Evolutionary conservation across 2,113 vertebrate genomes (phyloP).

Genomic region (Chaetorhynchus papuensis): DNA sequence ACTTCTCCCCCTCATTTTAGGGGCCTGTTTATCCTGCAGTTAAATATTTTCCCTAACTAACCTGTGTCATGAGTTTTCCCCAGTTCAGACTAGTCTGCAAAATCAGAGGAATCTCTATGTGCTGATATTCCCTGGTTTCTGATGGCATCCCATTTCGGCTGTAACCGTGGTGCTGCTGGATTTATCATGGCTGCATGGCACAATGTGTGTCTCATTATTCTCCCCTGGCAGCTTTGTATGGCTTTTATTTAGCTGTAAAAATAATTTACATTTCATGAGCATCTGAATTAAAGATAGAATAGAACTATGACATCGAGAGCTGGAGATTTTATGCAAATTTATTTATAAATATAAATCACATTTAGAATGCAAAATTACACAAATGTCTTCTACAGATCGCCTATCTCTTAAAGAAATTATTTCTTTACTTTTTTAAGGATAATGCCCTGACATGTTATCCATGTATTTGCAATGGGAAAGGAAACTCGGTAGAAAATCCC

Average conservation of each 20-base stretch:
- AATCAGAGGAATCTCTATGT: neutral
- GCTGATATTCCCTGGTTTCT: neutral
- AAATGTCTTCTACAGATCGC: neutral
- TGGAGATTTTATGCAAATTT: slow-evolving; percentile 41
- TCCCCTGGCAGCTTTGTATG: slow-evolving; percentile 7
- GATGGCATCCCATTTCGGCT: neutral
- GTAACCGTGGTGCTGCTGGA: slow-evolving; percentile 44
- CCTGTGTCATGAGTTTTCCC: neutral
- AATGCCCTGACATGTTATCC: neutral
- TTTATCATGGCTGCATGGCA: slow-evolving; percentile 47
- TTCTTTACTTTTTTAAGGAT: neutral
- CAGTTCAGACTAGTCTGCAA: neutral
- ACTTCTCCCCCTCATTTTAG: neutral
- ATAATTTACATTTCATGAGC: slow-evolving; percentile 48
- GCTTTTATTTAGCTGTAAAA: slow-evolving; percentile 57
- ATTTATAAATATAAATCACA: slow-evolving; percentile 61
- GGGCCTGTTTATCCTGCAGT: neutral
- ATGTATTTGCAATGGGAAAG: neutral
- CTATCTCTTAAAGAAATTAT: neutral
- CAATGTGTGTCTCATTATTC: slow-evolving; percentile 28
- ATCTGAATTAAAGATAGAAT: slow-evolving; percentile 54
- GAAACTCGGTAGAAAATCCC: neutral
- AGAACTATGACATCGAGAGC: slow-evolving; percentile 7
- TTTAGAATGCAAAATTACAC: slow-evolving; percentile 6
- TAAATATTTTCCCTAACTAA: slow-evolving; percentile 11